phyloP scores from a whole-genome alignment of 2,888 invertebrate genomes.

The Orthonevra nobilis region DNA sequence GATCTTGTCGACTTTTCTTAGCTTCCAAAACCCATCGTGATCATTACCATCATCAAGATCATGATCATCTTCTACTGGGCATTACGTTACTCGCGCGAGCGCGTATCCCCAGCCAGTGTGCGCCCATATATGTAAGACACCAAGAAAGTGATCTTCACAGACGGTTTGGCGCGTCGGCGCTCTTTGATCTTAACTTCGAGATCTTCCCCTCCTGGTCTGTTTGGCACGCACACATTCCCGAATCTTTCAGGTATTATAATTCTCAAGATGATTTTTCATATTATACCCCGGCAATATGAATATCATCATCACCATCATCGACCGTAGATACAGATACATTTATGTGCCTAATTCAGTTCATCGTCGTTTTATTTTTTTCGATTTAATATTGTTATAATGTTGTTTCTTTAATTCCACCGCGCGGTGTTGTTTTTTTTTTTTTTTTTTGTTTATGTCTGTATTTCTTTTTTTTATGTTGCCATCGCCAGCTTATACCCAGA shows the following conservation, averaged over 20 bases:
- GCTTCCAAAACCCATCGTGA: conserved; percentile 17
- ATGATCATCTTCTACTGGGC: conserved; percentile 29
- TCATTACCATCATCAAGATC: conserved; percentile 30
- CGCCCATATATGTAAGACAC: conserved; percentile 17
- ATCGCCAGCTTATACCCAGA: conserved; percentile 62
- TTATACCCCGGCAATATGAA: conserved; percentile 57
- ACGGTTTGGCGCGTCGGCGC: conserved; percentile 70
- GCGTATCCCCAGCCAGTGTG: conserved; percentile 6
- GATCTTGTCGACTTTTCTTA: not conserved
- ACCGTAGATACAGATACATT: conserved; percentile 36
- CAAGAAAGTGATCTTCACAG: conserved; percentile 67
- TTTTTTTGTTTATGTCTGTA: too few relatives aligned
- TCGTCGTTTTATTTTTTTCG: conserved; percentile 8
- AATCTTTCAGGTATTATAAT: conserved; percentile 69
- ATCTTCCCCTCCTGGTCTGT: conserved; percentile 23
- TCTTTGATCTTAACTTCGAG: conserved; percentile 61
- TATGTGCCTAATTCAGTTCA: conserved; percentile 53
- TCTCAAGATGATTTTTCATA: conserved; percentile 68
- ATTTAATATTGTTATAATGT: conserved; percentile 50
- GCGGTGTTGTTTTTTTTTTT: conserved; percentile 28
- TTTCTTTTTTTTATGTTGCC: too few relatives aligned
- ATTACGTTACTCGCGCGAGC: conserved; percentile 19
- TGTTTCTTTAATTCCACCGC: conserved; percentile 55
- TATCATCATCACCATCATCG: conserved; percentile 66
- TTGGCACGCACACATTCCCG: conserved; percentile 56